phyloP scores from a whole-genome alignment of 2,113 vertebrate species.

The Brachyhypopomus gauderio region DNA sequence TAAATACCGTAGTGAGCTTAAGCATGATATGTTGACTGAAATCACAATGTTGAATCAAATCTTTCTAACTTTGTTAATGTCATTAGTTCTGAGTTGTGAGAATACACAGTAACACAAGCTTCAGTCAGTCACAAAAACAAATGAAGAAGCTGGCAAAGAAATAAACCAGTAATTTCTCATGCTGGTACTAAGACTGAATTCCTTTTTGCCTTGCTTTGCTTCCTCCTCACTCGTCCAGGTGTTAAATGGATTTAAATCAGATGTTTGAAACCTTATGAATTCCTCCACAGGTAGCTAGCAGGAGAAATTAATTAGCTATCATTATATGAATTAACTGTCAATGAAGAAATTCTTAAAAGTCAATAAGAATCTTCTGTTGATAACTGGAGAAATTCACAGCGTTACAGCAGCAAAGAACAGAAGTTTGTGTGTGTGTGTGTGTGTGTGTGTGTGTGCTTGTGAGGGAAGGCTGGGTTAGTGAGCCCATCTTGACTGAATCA shows the following conservation, averaged over 20 bases:
- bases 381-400: too few species aligned
- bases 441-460: neutral
- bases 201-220: neutral
- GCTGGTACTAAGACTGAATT: neutral
- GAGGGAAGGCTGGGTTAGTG: neutral
- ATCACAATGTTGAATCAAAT: too few species aligned
- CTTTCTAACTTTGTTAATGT: too few species aligned
- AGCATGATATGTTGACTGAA: too few species aligned
- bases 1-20: neutral
- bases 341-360: neutral
- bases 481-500: neutral
- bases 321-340: too few species aligned
- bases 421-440: neutral
- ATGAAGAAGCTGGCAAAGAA: neutral
- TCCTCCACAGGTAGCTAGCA: neutral
- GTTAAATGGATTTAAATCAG: neutral
- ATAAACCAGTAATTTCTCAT: conserved; percentile 1
- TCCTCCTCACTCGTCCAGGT: neutral
- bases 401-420: too few species aligned
- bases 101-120: neutral
- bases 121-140: neutral
- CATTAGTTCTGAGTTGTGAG: neutral
- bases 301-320: neutral
- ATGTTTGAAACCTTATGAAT: neutral
- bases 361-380: neutral